These are phyloP conservation scores for Euphonia xanthogaster DNA, from an alignment of 2,797 vertebrate species.

Conservation along the genomic window DNA sequence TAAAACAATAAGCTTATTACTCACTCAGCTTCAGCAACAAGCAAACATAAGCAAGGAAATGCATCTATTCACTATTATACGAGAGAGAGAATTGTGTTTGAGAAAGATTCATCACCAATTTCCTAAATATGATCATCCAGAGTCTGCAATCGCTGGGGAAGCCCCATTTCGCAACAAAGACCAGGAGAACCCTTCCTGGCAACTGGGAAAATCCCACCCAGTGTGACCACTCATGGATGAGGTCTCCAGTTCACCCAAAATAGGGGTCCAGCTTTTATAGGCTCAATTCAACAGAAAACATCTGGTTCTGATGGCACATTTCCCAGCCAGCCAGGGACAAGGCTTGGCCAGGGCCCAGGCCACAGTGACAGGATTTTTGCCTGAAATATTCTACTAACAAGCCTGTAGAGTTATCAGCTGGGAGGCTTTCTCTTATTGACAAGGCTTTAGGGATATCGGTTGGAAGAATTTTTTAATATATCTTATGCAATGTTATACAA, in stretches of 20 bases:
- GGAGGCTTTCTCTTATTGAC: background rate
- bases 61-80: background rate
- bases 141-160: background rate
- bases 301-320: background rate
- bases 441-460: background rate
- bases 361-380: background rate
- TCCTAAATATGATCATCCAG: background rate
- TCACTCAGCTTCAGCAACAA: background rate
- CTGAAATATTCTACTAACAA: background rate
- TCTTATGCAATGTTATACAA: background rate
- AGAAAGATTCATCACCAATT: background rate
- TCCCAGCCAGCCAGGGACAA: background rate
- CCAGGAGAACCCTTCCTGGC: background rate
- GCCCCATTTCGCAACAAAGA: accelerated
- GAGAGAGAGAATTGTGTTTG: background rate
- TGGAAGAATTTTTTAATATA: background rate
- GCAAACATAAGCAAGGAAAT: background rate
- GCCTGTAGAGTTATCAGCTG: background rate
- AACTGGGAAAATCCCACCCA: background rate
- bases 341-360: background rate
- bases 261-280: background rate
- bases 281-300: background rate
- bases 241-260: background rate
- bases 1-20: background rate
- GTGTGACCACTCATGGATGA: background rate